Conservation (phyloP, 92 coral and sea anemone genomes). For the Phenganax subtilis region DNA sequence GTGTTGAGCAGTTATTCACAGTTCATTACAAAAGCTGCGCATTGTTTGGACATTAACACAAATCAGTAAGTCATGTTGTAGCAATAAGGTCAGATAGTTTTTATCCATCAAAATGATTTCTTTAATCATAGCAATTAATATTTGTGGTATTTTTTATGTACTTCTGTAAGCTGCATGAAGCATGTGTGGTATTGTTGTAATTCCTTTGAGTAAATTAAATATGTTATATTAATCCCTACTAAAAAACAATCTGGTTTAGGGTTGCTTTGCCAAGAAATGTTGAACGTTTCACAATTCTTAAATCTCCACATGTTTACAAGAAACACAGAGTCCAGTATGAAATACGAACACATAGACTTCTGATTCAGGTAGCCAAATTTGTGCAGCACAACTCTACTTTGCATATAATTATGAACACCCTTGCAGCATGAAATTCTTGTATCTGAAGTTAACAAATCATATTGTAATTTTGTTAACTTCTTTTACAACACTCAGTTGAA, state of each 20-base stretch:
- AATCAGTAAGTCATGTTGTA: constrained; percentile 11
- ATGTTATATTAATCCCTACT: no score
- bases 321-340: constrained; percentile 98
- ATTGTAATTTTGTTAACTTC: not conserved
- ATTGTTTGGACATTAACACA: constrained; percentile 59
- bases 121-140: no score
- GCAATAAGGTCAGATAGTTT: not conserved
- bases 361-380: not conserved
- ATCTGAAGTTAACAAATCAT: not conserved
- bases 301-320: constrained; percentile 97
- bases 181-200: no score
- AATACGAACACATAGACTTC: constrained; percentile 80
- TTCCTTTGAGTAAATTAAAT: no score
- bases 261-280: constrained; percentile 72
- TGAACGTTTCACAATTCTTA: constrained; percentile 82
- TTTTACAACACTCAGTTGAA: no score
- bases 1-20: constrained; percentile 84
- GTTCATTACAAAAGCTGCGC: constrained; percentile 79
- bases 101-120: not conserved
- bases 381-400: not conserved
- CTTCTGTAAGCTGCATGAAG: no score
- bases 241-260: constrained; percentile 34
- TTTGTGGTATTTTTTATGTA: no score
- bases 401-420: not conserved
- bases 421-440: not conserved